These are phyloP conservation scores for Tinamus guttatus DNA, from an alignment of 2,113 vertebrate species.

Conservation along the genomic window DNA sequence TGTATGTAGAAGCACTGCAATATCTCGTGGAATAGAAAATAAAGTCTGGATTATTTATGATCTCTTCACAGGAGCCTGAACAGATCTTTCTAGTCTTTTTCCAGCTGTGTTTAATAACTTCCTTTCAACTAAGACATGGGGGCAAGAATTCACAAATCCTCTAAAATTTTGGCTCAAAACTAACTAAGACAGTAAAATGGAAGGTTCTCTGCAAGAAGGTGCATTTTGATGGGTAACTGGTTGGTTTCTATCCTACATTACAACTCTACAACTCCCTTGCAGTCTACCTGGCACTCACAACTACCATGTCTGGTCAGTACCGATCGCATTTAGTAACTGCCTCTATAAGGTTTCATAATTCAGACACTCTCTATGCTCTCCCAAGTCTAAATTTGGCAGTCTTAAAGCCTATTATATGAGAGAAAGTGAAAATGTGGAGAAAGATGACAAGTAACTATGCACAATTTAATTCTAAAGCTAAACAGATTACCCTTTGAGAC, in stretches of 20 bases:
- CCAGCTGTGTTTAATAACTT: not conserved
- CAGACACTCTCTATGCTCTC: not conserved
- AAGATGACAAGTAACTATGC: not conserved
- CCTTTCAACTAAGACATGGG: not conserved
- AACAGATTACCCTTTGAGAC: not conserved
- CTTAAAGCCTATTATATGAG: not conserved
- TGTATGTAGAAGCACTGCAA: not conserved
- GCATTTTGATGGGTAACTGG: not conserved
- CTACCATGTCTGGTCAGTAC: accelerated
- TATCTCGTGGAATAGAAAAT: not conserved
- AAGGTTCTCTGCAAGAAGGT: not conserved
- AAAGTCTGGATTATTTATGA: not conserved
- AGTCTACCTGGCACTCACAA: not conserved
- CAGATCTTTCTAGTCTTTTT: not conserved
- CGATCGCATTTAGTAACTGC: not conserved
- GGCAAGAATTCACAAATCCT: not conserved
- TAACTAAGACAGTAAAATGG: not conserved
- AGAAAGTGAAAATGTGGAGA: not conserved
- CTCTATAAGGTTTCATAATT: not conserved
- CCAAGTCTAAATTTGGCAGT: not conserved
- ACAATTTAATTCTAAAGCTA: not conserved
- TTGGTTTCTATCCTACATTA: not conserved
- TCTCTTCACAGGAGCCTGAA: not conserved
- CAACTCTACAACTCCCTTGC: not conserved
- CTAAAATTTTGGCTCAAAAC: not conserved